These are phyloP conservation scores for Sogatella furcifera DNA, from an alignment of 1,140 invertebrate species.

Conservation along the genomic window DNA sequence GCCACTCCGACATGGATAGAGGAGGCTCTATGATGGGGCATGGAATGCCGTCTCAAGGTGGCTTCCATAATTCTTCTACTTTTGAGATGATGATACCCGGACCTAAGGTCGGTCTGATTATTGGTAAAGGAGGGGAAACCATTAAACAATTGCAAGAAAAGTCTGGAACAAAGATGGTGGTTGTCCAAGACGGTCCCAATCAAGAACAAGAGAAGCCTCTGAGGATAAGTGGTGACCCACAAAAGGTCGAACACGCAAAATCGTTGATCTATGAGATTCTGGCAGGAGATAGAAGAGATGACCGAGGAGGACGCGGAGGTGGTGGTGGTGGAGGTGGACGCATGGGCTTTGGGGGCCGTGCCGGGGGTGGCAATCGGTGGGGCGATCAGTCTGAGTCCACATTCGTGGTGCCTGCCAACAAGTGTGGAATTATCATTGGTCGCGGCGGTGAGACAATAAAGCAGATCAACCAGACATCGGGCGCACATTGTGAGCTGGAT, in stretches of 20 bases:
- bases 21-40: conserved; percentile 3
- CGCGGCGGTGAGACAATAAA: conserved; percentile 92
- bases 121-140: conserved; percentile 95
- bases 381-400: conserved; percentile 48
- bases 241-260: conserved; percentile 92
- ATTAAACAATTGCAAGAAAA: conserved; percentile 95
- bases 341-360: conserved; percentile 32
- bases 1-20: conserved; percentile 17
- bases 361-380: conserved; percentile 32
- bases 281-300: conserved; percentile 61
- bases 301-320: conserved; percentile 42
- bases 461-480: conserved; percentile 79
- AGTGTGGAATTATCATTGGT: conserved; percentile 93
- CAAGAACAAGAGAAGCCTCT: conserved; percentile 82
- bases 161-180: conserved; percentile 97
- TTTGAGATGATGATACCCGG: conserved; percentile 96
- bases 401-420: conserved; percentile 81
- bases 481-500: conserved; percentile 86
- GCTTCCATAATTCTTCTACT: conserved; percentile 23
- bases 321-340: conserved; percentile 31
- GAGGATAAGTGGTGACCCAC: conserved; percentile 86
- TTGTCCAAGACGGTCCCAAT: conserved; percentile 86
- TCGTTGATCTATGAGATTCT: conserved; percentile 88
- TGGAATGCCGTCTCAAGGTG: background rate
- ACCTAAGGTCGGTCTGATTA: conserved; percentile 93